Base-by-base conservation (phyloP, 1,140 invertebrate species). In the Geopemphigus sp. region DNA sequence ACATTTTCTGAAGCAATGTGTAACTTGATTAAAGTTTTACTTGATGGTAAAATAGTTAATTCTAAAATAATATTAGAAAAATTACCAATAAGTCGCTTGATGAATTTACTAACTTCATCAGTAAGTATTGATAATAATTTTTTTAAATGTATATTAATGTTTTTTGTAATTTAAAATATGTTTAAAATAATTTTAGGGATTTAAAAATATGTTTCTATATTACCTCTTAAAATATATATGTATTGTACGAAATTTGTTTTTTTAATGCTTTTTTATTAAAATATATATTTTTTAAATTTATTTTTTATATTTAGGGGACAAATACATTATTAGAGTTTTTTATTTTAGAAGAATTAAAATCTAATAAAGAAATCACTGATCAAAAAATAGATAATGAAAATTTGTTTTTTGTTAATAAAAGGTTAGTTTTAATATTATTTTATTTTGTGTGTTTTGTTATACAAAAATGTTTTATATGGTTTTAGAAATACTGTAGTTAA, bases 311-410 rank as follows among this genome's bases (percentile, higher is more conserved):
- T 47, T 26, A 78, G 74, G 74, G 74, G 47, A 47, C 24, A 24
- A 59, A 45, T 47, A 57, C 45, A 14, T 29, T 78, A 22, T 47
- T 63, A 24, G 74, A 78, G 26, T 78, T n/a, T 78, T 78, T 78
- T 63, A 78, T 78, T 78, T 50, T 63, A 61, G 22, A 63, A 78
- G 74, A 78, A 17, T 12, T 78, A 63, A 61, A 47, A 63, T 17
- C 19, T 15, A 59, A 19, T 76, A 59, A 57, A 11, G n/a, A 59
- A 59, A 59, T 56, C 0, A 22, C 3, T 45, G 22, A 59, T 10
- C 10, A 76, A 59, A n/a, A 57, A 32, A 29, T 39, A n/a, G 12
- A 56, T 73, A 22, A 39, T 57, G 53, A 56, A 24, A 57, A 76
- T 4, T 15, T 32, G 2, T 73, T 59, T 17, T 76, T 76, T 59